Conservation (phyloP, 2,888 invertebrate genomes). For the Meteorus cinctellus region DNA sequence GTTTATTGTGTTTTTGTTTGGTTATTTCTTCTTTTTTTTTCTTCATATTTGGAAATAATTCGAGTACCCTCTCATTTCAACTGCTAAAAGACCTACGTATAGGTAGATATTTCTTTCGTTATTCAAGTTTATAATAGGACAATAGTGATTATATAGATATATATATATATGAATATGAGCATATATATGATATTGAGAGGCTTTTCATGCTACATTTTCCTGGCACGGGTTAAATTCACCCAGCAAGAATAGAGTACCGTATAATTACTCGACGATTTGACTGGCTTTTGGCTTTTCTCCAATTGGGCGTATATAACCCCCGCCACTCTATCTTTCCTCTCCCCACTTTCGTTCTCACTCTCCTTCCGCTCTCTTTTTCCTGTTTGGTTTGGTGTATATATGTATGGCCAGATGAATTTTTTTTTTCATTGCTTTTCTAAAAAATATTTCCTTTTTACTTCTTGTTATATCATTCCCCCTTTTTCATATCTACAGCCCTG, state of each 20-base stretch:
- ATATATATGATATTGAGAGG: slow-evolving; percentile 17
- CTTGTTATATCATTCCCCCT: slow-evolving; percentile 13
- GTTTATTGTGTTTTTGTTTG: not conserved
- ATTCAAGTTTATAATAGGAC: slow-evolving; percentile 1
- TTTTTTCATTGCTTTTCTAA: not conserved
- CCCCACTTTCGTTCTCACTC: not conserved
- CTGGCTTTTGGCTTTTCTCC: slow-evolving; percentile 28
- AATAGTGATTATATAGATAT: slow-evolving; percentile 5
- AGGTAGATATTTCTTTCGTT: not conserved
- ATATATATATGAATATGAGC: slow-evolving; percentile 3
- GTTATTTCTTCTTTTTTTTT: not conserved
- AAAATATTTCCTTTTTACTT: not conserved
- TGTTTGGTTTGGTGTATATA: not conserved
- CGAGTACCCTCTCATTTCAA: slow-evolving; percentile 3
- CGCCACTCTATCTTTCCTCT: slow-evolving; percentile 1
- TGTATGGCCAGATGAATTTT: not conserved
- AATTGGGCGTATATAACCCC: slow-evolving; percentile 26
- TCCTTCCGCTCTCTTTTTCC: slow-evolving; percentile 14
- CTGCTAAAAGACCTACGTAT: not conserved
- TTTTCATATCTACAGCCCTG: not conserved
- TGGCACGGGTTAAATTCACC: slow-evolving; percentile 31
- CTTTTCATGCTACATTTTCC: slow-evolving; percentile 25
- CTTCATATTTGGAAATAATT: not conserved
- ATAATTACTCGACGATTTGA: slow-evolving; percentile 35
- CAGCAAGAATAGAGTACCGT: slow-evolving; percentile 30